These are phyloP conservation scores for Styela clava DNA, from an alignment of 23 tunicate species.

Conservation along the genomic window DNA sequence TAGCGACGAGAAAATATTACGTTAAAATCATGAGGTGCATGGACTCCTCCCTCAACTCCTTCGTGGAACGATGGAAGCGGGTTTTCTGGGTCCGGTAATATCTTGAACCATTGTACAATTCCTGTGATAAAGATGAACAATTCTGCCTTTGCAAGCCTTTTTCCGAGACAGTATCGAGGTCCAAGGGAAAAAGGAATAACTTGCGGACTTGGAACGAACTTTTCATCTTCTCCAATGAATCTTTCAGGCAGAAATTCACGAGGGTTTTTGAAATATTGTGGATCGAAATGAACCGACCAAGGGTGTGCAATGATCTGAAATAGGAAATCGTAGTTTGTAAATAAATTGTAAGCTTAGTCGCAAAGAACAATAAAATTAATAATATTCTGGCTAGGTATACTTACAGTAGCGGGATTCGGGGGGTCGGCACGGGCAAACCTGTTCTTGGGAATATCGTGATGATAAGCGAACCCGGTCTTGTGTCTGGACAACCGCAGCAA, in stretches of 20 bases:
- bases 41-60: conserved; percentile 11
- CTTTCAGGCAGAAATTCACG: conserved; percentile 21
- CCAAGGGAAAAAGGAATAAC: conserved; percentile 13
- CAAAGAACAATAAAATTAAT: not conserved
- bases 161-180: conserved; percentile 7
- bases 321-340: not conserved
- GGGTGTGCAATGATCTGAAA: conserved; percentile 6
- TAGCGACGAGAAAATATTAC: not conserved
- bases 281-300: conserved; percentile 12
- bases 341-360: no score
- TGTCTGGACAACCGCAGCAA: no score
- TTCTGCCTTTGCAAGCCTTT: conserved; percentile 1
- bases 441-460: no score
- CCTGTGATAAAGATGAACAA: not conserved
- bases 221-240: conserved; percentile 8
- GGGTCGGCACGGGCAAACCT: no score
- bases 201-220: conserved; percentile 7
- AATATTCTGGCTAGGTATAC: no score
- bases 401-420: no score
- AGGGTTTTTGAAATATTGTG: conserved; percentile 11
- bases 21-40: not conserved
- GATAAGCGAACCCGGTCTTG: no score
- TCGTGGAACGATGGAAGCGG: conserved; percentile 1
- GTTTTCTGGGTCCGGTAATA: not conserved
- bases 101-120: conserved; percentile 17